phyloP scores from a whole-genome alignment of 1,140 invertebrate species.

The Condylostylus longicornis region DNA sequence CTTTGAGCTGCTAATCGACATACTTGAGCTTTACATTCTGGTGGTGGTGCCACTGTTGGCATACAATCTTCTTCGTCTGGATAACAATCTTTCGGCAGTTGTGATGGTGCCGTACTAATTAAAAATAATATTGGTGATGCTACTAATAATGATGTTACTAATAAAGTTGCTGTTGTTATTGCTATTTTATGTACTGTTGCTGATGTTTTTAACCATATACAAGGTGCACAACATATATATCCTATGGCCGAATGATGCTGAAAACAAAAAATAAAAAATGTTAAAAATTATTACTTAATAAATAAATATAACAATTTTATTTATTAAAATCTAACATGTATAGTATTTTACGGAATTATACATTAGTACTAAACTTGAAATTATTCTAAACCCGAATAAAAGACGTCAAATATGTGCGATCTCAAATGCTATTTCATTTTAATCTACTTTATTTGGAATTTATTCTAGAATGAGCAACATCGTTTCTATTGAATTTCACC shows the following conservation, averaged over 20 bases:
- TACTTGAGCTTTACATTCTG: constrained; percentile 21
- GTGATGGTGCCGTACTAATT: constrained; percentile 41
- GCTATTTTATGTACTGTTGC: constrained; percentile 44
- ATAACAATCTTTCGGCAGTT: constrained; percentile 36
- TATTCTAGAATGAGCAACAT: too few species aligned
- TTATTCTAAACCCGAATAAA: too few species aligned
- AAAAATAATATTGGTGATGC: constrained; percentile 45
- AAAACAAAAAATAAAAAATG: too few species aligned
- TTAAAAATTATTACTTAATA: too few species aligned
- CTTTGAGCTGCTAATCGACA: constrained; percentile 27
- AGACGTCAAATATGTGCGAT: too few species aligned
- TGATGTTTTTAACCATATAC: constrained; percentile 40
- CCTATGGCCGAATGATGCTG: constrained; percentile 33
- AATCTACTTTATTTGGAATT: too few species aligned
- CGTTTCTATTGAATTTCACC: too few species aligned
- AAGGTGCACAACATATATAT: constrained; percentile 44
- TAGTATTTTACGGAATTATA: too few species aligned
- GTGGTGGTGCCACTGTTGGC: constrained; percentile 16
- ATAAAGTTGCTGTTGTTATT: constrained; percentile 40
- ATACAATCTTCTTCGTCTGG: constrained; percentile 31
- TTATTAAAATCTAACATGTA: too few species aligned
- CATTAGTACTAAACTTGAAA: too few species aligned
- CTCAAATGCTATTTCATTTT: too few species aligned
- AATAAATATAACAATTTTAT: too few species aligned
- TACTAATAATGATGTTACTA: constrained; percentile 42